These are phyloP conservation scores for Harpagifer antarcticus DNA, from an alignment of 2,797 vertebrate species.

Conservation along the genomic window DNA sequence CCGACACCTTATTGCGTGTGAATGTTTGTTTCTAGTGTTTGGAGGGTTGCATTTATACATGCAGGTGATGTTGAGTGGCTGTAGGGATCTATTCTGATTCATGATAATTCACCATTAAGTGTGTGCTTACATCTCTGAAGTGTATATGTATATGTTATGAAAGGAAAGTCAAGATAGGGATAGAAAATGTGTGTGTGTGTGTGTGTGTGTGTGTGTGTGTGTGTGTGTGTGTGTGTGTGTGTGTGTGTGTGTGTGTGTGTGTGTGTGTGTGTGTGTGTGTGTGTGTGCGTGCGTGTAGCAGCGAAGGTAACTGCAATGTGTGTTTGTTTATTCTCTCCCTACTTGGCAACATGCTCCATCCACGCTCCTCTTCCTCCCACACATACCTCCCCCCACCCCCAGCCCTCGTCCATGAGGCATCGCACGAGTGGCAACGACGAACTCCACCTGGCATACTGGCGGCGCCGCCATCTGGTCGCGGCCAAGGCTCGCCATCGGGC, in stretches of 20 bases:
- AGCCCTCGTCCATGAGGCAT: conserved; percentile 60
- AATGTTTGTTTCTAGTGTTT: conserved; percentile 34
- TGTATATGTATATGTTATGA: neutral
- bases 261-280: too few relatives aligned
- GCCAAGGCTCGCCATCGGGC: conserved; percentile 76
- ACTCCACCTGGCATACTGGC: conserved; percentile 83
- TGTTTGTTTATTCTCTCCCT: conserved; percentile 58
- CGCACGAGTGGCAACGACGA: conserved; percentile 68
- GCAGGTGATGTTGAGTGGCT: conserved; percentile 22
- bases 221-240: too few relatives aligned
- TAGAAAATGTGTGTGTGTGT: neutral
- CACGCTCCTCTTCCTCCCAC: conserved; percentile 37
- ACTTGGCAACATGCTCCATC: conserved; percentile 56
- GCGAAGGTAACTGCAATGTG: conserved; percentile 44
- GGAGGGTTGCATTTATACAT: neutral
- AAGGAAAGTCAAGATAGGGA: neutral
- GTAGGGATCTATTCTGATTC: neutral
- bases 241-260: too few relatives aligned
- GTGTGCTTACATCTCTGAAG: neutral
- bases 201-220: too few relatives aligned
- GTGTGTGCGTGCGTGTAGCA: neutral
- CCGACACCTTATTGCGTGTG: conserved; percentile 26
- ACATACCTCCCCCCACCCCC: conserved; percentile 29
- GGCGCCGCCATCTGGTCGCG: conserved; percentile 85
- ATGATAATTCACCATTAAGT: conserved; percentile 5